phyloP scores from a whole-genome alignment of 2,797 vertebrate species.

The Pangasius djambal region DNA sequence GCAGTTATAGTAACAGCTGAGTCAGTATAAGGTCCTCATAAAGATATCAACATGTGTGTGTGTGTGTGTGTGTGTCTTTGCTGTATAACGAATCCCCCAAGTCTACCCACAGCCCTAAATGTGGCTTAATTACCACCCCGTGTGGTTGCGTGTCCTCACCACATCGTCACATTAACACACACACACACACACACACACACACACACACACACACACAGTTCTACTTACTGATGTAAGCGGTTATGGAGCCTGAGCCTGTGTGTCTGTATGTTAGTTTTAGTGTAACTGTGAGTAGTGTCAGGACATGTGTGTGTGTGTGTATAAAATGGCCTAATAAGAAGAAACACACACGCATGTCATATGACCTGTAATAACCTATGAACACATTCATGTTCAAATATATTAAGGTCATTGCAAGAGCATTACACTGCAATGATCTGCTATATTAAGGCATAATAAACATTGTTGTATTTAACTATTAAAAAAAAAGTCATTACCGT shows the following conservation, averaged over 20 bases:
- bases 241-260: constrained; percentile 20
- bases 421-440: background rate
- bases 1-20: background rate
- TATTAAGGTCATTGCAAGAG: too few species aligned
- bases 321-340: too few species aligned
- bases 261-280: background rate
- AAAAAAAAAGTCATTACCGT: background rate
- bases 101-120: constrained; percentile 33
- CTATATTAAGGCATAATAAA: background rate
- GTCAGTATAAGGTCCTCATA: background rate
- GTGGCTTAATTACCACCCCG: constrained; percentile 52
- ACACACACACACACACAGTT: background rate
- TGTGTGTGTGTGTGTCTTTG: constrained; percentile 13
- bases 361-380: too few species aligned
- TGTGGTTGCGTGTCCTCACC: constrained; percentile 25
- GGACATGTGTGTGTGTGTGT: background rate
- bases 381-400: too few species aligned
- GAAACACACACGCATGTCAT: too few species aligned
- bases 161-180: constrained; percentile 47
- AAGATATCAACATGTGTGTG: background rate
- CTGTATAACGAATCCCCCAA: constrained; percentile 33
- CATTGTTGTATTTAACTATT: too few species aligned
- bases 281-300: background rate
- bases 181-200: background rate
- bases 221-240: background rate